These are phyloP conservation scores for Drosophila eugracilis DNA, from an alignment of 1,140 invertebrate genomes.

Conservation along the genomic window DNA sequence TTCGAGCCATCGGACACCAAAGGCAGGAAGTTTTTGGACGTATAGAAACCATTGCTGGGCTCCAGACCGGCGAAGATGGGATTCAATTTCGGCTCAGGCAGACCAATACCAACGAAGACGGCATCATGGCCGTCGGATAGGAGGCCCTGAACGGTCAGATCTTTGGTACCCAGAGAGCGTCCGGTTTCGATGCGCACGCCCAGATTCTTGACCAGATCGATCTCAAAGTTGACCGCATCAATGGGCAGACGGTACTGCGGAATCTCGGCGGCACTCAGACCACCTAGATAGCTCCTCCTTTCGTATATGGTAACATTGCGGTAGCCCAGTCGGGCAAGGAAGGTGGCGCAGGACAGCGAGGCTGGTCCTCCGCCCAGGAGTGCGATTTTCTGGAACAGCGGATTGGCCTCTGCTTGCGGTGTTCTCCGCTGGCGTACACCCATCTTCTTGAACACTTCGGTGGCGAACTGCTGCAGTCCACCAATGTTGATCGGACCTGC, in stretches of 20 bases:
- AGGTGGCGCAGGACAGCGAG: conserved; percentile 98
- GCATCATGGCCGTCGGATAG: conserved; percentile 90
- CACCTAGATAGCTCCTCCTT: conserved; percentile 94
- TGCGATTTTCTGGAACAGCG: conserved; percentile 92
- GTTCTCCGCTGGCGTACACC: conserved; percentile 93
- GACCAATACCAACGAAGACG: conserved; percentile 97
- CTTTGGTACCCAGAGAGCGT: conserved; percentile 87
- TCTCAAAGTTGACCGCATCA: conserved; percentile 97
- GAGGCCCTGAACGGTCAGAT: conserved; percentile 90
- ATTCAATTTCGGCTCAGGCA: conserved; percentile 94
- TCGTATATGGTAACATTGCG: conserved; percentile 97
- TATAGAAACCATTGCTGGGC: conserved; percentile 94
- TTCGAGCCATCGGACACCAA: conserved; percentile 95
- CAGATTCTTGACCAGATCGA: conserved; percentile 95
- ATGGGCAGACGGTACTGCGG: conserved; percentile 98
- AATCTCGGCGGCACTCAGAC: conserved; percentile 96
- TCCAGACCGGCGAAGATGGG: conserved; percentile 93
- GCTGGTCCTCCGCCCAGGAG: conserved; percentile 97
- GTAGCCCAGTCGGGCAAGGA: conserved; percentile 96
- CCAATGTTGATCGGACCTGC: conserved; percentile 99
- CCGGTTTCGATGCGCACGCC: conserved; percentile 93
- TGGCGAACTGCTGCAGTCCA: conserved; percentile 98
- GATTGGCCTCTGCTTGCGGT: conserved; percentile 87
- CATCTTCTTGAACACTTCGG: conserved; percentile 98
- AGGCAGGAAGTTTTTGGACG: conserved; percentile 97